A percentile compares a stretch with the other conserved stretches of the same genome.
Evolutionary conservation across 1,140 invertebrate genomes (phyloP).

Genomic region (Caenorhabditis inopinata): DNA sequence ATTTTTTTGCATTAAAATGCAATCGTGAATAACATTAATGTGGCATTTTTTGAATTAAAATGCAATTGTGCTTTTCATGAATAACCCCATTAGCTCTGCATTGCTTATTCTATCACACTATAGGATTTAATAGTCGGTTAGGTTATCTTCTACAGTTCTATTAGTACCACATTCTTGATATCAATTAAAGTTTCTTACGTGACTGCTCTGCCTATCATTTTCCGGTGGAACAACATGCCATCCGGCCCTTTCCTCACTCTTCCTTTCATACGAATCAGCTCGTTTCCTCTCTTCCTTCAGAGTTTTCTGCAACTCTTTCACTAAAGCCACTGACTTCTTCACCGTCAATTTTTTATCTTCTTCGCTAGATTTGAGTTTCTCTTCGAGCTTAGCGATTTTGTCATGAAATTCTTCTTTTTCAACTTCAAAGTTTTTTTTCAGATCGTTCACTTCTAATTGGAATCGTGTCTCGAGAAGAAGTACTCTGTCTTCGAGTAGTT

Average conservation of each 20-base stretch:
- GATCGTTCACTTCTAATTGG: constrained; percentile 2
- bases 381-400: neutral
- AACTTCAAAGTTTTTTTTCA: neutral
- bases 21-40: no score
- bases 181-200: neutral
- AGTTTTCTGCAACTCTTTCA: constrained; percentile 41
- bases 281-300: constrained; percentile 42
- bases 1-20: no score
- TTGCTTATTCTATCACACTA: no score
- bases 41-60: no score
- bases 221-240: constrained; percentile 37
- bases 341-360: constrained; percentile 28
- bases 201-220: constrained; percentile 10
- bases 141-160: no score
- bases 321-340: constrained; percentile 24
- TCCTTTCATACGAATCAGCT: constrained; percentile 38
- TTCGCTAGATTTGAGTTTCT: neutral
- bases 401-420: neutral
- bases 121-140: no score
- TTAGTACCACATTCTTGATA: no score
- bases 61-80: no score
- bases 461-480: neutral
- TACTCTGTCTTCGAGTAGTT: neutral
- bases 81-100: no score
- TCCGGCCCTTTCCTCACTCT: constrained; percentile 24